phyloP scores from a whole-genome alignment of 2,888 invertebrate genomes.

The Pedicia rivosa region DNA sequence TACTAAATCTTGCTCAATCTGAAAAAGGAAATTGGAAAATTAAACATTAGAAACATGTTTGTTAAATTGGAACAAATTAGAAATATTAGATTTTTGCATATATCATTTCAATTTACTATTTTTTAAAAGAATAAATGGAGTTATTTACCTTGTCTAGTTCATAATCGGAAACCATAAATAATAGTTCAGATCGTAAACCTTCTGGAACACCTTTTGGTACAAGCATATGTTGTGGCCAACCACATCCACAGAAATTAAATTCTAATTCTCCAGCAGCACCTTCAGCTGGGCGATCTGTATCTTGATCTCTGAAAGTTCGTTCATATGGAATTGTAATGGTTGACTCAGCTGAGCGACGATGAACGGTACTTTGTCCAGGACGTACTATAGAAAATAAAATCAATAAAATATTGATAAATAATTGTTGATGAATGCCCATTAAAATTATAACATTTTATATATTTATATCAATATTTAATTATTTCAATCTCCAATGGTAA shows the following conservation, averaged over 20 bases:
- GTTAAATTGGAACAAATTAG: too few species aligned
- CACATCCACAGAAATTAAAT: slow-evolving; percentile 47
- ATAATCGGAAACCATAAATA: slow-evolving; percentile 44
- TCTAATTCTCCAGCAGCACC: slow-evolving; percentile 25
- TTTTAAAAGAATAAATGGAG: too few species aligned
- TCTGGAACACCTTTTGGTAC: slow-evolving; percentile 37
- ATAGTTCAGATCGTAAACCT: slow-evolving; percentile 36
- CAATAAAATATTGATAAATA: slow-evolving; percentile 10
- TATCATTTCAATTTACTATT: too few species aligned
- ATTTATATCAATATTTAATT: too few species aligned
- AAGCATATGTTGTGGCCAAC: slow-evolving; percentile 45
- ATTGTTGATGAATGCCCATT: too few species aligned
- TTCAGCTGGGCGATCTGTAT: slow-evolving; percentile 32
- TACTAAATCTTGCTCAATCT: background rate
- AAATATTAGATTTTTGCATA: too few species aligned
- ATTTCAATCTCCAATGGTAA: too few species aligned
- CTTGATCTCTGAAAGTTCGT: slow-evolving; percentile 49
- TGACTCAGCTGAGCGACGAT: slow-evolving; percentile 43
- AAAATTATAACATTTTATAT: too few species aligned
- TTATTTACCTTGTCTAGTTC: slow-evolving; percentile 39
- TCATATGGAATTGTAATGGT: slow-evolving; percentile 63
- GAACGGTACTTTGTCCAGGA: slow-evolving; percentile 42
- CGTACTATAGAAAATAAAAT: slow-evolving; percentile 34
- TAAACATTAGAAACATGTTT: slow-evolving; percentile 12
- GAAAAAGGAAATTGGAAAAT: background rate